Percentiles rank a stretch among this genome's conserved stretches.
phyloP scores from a whole-genome alignment of 2,888 invertebrate species.

The Apamea crenata region DNA sequence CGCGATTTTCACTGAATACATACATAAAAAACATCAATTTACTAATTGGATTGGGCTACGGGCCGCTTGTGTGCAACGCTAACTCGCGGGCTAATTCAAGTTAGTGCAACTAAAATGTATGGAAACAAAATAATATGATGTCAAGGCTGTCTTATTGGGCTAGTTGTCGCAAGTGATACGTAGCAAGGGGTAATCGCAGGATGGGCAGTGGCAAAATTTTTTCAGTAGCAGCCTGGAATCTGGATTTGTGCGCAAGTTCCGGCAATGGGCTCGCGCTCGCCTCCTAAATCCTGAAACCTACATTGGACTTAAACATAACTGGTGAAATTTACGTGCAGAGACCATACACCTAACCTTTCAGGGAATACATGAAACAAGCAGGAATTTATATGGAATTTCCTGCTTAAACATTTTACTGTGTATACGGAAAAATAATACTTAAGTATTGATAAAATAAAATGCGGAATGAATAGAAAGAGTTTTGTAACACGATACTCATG shows the following conservation, averaged over 20 bases:
- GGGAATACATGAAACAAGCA: no score
- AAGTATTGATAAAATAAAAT: constrained; percentile 16
- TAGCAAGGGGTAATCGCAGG: not conserved
- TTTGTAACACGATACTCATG: constrained; percentile 22
- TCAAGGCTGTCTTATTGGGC: not conserved
- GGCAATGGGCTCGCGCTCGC: not conserved
- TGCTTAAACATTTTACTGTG: not conserved
- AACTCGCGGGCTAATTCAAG: constrained; percentile 17
- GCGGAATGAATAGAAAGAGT: constrained; percentile 17
- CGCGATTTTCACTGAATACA: not conserved
- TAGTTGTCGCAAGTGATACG: not conserved
- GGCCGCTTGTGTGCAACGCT: not conserved
- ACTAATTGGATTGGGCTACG: constrained; percentile 32
- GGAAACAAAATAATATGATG: not conserved
- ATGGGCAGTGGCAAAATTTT: no score
- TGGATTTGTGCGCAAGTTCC: not conserved
- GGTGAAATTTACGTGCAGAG: no score
- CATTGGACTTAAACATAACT: not conserved
- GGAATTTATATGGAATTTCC: not conserved
- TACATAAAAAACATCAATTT: constrained; percentile 35
- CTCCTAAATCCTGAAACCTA: not conserved
- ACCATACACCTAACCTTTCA: not conserved
- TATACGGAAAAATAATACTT: constrained; percentile 16
- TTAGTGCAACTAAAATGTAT: not conserved
- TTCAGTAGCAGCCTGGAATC: not conserved